Evolutionary conservation across 2,888 invertebrate species (phyloP).

Genomic region (Glyphotaelius pellucidus): DNA sequence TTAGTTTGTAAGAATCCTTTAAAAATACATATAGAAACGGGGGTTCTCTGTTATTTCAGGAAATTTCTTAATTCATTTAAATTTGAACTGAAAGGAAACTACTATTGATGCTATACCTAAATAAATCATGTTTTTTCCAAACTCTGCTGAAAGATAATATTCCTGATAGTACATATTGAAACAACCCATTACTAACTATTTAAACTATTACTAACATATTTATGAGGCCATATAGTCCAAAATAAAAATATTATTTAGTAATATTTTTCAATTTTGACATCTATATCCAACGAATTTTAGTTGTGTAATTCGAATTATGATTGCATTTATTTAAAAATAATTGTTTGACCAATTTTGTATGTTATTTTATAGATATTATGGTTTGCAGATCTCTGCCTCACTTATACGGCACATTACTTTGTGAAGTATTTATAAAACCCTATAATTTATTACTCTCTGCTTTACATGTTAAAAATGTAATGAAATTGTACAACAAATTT

Average conservation of each 20-base stretch:
- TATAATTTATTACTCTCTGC: background rate
- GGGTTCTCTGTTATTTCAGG: background rate
- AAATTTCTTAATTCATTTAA: background rate
- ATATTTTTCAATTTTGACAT: background rate
- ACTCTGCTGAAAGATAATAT: background rate
- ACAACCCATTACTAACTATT: too few species aligned
- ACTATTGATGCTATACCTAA: too few species aligned
- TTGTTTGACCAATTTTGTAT: background rate
- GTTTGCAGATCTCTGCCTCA: background rate
- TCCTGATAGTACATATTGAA: background rate
- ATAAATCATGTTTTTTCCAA: background rate
- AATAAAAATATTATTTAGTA: slow-evolving; percentile 21
- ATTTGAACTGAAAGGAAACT: too few species aligned
- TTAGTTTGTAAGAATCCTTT: slow-evolving; percentile 7
- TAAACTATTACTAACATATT: background rate
- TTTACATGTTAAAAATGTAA: too few species aligned
- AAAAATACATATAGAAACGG: background rate
- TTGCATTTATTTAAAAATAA: slow-evolving; percentile 15
- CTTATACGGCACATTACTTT: background rate
- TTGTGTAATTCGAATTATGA: background rate
- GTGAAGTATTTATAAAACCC: background rate
- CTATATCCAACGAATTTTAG: slow-evolving; percentile 20
- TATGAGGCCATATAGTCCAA: slow-evolving; percentile 21
- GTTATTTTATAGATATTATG: background rate
- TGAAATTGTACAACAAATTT: too few species aligned